Conservation (phyloP, 2,888 invertebrate species). For the Ephialtes manifestator region DNA sequence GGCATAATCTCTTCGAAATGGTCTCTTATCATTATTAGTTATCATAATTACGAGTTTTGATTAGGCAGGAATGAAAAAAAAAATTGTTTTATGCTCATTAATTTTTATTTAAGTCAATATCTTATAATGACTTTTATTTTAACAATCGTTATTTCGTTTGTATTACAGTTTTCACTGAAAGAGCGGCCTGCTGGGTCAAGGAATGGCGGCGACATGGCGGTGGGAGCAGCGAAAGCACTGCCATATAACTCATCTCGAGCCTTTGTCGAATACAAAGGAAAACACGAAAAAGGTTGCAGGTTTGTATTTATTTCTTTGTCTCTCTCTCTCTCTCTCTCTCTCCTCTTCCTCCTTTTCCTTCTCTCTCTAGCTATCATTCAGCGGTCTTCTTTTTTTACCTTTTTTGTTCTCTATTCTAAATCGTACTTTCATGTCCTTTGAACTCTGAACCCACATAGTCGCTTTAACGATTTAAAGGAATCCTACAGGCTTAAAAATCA, state of each 20-base stretch:
- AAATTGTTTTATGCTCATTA: background rate
- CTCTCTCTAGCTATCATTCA: background rate
- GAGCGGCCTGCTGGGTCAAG: conserved; percentile 81
- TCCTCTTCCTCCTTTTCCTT: background rate
- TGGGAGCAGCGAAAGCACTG: conserved; percentile 85
- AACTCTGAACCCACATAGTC: conserved; percentile 24
- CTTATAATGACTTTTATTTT: background rate
- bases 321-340: conserved; percentile 19
- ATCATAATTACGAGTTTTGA: no score
- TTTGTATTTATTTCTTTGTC: conserved; percentile 70
- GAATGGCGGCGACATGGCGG: conserved; percentile 85
- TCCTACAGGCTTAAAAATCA: background rate
- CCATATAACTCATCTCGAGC: conserved; percentile 84
- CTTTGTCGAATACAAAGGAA: conserved; percentile 83
- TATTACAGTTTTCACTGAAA: conserved; percentile 80
- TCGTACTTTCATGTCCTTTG: conserved; percentile 37
- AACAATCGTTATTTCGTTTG: conserved; percentile 24
- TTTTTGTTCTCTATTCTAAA: conserved; percentile 18
- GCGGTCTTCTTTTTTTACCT: conserved; percentile 13
- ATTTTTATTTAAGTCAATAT: background rate
- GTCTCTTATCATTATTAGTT: no score
- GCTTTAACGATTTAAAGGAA: conserved; percentile 19
- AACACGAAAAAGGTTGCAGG: conserved; percentile 83
- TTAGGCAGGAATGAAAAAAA: no score
- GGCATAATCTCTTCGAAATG: no score